phyloP scores from a whole-genome alignment of 30 jellyfish, hydroid and myxozoan species.

The Turritopsis rubra region DNA sequence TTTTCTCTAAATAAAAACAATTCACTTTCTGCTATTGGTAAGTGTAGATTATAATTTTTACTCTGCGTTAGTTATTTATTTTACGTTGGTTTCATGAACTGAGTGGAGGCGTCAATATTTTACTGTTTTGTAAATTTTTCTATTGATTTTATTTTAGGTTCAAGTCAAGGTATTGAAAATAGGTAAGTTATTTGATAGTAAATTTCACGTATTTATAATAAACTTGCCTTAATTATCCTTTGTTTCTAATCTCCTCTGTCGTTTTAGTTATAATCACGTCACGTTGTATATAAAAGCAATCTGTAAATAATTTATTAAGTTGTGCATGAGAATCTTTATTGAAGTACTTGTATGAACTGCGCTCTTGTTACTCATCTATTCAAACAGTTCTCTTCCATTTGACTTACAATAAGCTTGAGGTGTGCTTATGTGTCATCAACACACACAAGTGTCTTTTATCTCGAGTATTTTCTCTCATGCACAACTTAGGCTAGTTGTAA shows the following conservation, averaged over 20 bases:
- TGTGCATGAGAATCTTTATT: not conserved
- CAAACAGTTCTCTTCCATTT: not conserved
- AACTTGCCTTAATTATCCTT: not conserved
- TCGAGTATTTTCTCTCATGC: not conserved
- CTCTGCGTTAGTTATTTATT: no score
- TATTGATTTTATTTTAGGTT: not conserved
- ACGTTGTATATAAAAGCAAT: not conserved
- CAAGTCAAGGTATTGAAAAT: not conserved
- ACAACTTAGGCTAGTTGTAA: not conserved
- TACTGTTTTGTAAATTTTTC: not conserved
- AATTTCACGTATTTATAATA: not conserved
- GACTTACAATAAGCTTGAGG: not conserved
- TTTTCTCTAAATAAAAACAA: not conserved
- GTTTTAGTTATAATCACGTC: not conserved
- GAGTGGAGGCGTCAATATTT: not conserved
- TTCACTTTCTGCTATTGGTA: not conserved
- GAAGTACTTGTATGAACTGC: not conserved
- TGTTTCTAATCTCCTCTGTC: no score
- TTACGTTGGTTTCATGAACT: not conserved
- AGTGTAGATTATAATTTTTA: not conserved
- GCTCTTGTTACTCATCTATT: not conserved
- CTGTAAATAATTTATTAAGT: not conserved
- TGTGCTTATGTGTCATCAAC: not conserved
- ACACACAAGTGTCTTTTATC: not conserved
- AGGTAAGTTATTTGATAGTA: not conserved